These are phyloP conservation scores for Thunnus thynnus DNA, from an alignment of 2,113 vertebrate genomes.

Conservation along the genomic window DNA sequence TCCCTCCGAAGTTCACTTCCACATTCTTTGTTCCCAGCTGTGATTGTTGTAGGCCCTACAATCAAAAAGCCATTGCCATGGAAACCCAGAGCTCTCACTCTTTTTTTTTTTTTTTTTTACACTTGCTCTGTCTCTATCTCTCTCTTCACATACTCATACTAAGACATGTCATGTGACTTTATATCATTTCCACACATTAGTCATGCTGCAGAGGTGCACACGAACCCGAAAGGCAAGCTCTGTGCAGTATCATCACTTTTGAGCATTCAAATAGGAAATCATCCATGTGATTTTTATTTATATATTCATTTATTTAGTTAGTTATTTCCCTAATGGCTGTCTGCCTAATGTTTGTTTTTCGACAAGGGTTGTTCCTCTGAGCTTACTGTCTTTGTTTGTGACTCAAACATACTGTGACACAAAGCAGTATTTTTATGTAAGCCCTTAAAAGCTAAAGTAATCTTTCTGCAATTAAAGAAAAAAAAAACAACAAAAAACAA, in stretches of 20 bases:
- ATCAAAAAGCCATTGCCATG: conserved; percentile 34
- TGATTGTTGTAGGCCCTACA: neutral
- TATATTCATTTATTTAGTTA: neutral
- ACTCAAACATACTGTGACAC: neutral
- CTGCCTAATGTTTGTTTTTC: neutral
- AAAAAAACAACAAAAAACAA: neutral
- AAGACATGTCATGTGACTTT: neutral
- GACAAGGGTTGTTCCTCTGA: neutral
- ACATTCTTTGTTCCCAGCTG: neutral
- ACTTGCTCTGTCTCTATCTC: neutral
- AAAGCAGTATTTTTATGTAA: conserved; percentile 17
- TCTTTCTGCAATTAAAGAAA: conserved; percentile 26
- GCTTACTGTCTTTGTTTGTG: neutral
- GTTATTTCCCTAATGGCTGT: neutral
- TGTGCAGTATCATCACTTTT: neutral
- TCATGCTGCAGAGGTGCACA: neutral
- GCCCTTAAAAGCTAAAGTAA: conserved; percentile 29
- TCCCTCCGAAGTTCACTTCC: neutral
- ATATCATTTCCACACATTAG: neutral
- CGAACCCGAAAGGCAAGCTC: neutral
- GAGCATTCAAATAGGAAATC: neutral
- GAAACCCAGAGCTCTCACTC: conserved; percentile 4
- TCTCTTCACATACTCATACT: neutral
- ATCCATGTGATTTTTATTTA: too few species aligned
- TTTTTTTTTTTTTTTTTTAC: too few species aligned